These are phyloP conservation scores for Gallirallus australis DNA, from an alignment of 2,797 vertebrate genomes.

Conservation along the genomic window DNA sequence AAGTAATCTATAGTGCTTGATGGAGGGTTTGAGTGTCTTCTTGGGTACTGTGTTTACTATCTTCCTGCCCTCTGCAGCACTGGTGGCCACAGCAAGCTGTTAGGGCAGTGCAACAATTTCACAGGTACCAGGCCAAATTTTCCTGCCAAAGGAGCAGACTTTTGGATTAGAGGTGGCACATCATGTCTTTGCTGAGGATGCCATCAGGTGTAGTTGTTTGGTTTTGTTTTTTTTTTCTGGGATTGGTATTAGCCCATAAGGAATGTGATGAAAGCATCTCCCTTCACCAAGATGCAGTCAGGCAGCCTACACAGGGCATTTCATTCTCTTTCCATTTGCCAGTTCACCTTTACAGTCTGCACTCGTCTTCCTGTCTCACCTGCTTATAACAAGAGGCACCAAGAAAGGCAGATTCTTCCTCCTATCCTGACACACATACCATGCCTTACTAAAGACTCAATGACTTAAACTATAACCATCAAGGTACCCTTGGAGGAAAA, in stretches of 20 bases:
- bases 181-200: not conserved
- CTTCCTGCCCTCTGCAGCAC: not conserved
- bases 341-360: not conserved
- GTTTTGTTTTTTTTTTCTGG: not conserved
- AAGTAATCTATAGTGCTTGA: rapidly evolving
- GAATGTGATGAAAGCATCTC: not conserved
- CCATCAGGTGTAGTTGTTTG: not conserved
- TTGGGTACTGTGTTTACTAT: not conserved
- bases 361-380: not conserved
- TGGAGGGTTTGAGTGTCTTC: not conserved
- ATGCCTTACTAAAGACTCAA: not conserved
- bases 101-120: not conserved
- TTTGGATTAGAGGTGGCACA: not conserved
- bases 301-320: not conserved
- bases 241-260: not conserved
- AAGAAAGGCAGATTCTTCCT: not conserved
- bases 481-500: not conserved
- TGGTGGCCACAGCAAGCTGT: not conserved
- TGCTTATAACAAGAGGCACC: not conserved
- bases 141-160: not conserved
- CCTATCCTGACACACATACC: not conserved
- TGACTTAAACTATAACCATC: not conserved
- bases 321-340: not conserved
- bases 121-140: not conserved
- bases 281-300: not conserved